Conservation (phyloP, 1,140 invertebrate genomes). For the Brachionus paranguensis region DNA sequence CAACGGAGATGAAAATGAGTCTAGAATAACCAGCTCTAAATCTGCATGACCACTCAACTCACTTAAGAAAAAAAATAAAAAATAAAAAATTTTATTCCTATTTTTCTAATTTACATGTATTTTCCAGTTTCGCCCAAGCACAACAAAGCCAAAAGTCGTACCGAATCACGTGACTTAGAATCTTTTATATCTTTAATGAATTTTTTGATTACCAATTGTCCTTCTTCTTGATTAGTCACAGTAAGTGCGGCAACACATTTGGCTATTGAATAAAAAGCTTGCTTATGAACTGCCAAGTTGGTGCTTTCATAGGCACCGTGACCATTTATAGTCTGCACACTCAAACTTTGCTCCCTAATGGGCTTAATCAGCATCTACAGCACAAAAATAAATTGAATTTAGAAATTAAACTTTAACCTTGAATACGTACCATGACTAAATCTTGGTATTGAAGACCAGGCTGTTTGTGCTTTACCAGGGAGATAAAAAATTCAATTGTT, state of each 20-base stretch:
- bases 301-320: neutral
- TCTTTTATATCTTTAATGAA: conserved; percentile 75
- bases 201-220: conserved; percentile 75
- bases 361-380: conserved; percentile 53
- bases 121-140: conserved; percentile 92
- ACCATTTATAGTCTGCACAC: neutral
- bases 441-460: conserved; percentile 73
- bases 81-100: conserved; percentile 20
- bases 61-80: conserved; percentile 57
- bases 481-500: conserved; percentile 83
- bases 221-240: conserved; percentile 62
- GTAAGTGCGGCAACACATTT: conserved; percentile 90
- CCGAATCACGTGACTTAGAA: conserved; percentile 65
- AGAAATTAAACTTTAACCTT: neutral
- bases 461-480: conserved; percentile 72
- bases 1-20: conserved; percentile 60
- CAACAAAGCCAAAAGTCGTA: conserved; percentile 78
- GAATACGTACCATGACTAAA: conserved; percentile 59
- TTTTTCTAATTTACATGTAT: conserved; percentile 63
- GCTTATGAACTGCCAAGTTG: conserved; percentile 40
- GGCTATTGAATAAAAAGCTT: conserved; percentile 64
- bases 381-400: conserved; percentile 35
- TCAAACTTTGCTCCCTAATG: conserved; percentile 48
- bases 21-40: conserved; percentile 55
- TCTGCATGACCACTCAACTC: conserved; percentile 71